Evolutionary conservation across 2,888 invertebrate genomes (phyloP), one percentile per base, ranked within the genome.

Genomic region (Cryptus viduatorius): DNA sequence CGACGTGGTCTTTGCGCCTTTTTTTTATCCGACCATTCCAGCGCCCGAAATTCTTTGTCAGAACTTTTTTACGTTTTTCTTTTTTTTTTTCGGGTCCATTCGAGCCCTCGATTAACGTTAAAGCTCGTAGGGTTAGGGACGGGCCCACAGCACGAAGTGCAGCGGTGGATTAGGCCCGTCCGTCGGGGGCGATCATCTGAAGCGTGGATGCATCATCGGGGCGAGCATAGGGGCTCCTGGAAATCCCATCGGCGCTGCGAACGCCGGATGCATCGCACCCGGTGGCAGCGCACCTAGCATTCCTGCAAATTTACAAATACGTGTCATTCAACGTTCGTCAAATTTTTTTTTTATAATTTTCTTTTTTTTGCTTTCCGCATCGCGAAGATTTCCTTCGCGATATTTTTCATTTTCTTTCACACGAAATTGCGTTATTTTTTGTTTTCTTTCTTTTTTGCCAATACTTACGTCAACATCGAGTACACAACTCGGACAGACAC

Each of bases 121-220:
- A 80, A 75, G 76, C 82, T 79, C 79, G 79, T 69, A 76, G 78
- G 86, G 88, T 91, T 90, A 93, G 92, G 95, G 95, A 92, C 95
- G 94, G 92, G 95, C 94, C 94, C 95, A 95, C 86, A 95, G 94
- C 92, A 94, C 95, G 93, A 95, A 94, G 94, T 94, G 94, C 94
- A 94, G 92, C 90, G 94, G 93, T 93, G 94, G 94, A 92, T 92
- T 94, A 94, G 93, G 92, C 93, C 94, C 94, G 94, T 94, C 94
- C 92, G 93, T 92, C 86, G 94, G 94, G 93, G 95, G 95, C 94
- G 96, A 96, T 97, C 97, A 98, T 96, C 97, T 97, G 95, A 96
- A 98, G 94, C 97, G 96, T 89, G 97, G 97, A 94, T 97, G 97
- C 97, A 98, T 97, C 95, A 96, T 95, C 86, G 95, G 95, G 89